These are phyloP conservation scores for Sapajus apella DNA, from an alignment of 2,113 vertebrate species.

Conservation along the genomic window DNA sequence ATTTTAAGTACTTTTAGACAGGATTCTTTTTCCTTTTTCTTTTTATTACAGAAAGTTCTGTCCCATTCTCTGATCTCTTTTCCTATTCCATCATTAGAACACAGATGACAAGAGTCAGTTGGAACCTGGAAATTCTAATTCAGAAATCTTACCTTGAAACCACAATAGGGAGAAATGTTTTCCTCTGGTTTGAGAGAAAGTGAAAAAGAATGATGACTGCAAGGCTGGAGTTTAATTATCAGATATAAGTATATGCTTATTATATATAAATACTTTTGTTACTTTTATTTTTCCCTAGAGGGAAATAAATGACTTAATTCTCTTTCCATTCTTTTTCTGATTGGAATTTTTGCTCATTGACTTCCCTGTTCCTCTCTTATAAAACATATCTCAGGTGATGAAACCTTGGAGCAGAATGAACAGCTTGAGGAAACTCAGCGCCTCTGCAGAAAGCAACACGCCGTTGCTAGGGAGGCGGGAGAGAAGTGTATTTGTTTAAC, in stretches of 20 bases:
- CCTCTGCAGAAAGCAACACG: not conserved
- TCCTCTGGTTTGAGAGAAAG: conserved; percentile 21
- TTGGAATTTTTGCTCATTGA: conserved; percentile 31
- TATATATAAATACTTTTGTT: conserved; percentile 47
- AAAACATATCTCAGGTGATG: conserved; percentile 64
- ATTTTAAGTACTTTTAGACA: not conserved
- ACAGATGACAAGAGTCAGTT: not conserved
- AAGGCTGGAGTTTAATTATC: conserved; percentile 50
- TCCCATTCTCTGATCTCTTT: not conserved
- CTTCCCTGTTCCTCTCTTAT: conserved; percentile 23
- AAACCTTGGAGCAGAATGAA: not conserved
- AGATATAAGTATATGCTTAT: conserved; percentile 50
- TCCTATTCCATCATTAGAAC: not conserved
- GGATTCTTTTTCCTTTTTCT: not conserved
- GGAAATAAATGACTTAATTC: conserved; percentile 62
- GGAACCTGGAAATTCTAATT: not conserved
- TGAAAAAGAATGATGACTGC: not conserved
- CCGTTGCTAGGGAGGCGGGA: not conserved
- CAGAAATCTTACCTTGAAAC: conserved; percentile 15
- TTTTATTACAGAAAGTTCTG: not conserved
- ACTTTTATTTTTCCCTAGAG: conserved; percentile 65
- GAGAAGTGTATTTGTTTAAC: conserved; percentile 54
- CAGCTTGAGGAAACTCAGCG: conserved; percentile 28
- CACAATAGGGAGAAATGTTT: not conserved
- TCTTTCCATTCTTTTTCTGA: conserved; percentile 59